Conservation (phyloP, 2,797 vertebrate genomes). For the Muraenolepis orangiensis region DNA sequence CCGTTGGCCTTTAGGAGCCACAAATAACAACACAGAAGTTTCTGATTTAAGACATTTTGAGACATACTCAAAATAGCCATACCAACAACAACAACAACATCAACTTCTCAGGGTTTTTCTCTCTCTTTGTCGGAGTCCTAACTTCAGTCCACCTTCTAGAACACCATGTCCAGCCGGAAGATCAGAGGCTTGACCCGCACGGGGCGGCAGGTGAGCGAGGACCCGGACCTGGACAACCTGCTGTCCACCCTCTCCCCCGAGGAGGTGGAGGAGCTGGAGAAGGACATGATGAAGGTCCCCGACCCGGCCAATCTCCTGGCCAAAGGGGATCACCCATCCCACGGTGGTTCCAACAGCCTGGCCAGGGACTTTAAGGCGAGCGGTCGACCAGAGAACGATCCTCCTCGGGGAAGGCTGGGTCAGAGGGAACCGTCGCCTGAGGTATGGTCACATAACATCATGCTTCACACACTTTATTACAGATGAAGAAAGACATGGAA, state of each 20-base stretch:
- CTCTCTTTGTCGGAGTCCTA: not conserved
- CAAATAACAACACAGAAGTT: slow-evolving; percentile 8
- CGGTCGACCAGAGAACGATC: slow-evolving; percentile 32
- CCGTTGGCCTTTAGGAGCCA: slow-evolving; percentile 30
- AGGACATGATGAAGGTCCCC: slow-evolving; percentile 83
- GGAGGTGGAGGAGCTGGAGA: slow-evolving; percentile 92
- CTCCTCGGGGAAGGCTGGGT: slow-evolving; percentile 62
- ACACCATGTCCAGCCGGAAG: slow-evolving; percentile 82
- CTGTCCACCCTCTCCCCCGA: slow-evolving; percentile 92
- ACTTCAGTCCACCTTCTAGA: slow-evolving; percentile 1
- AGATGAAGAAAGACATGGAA: not conserved
- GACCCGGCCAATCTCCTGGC: slow-evolving; percentile 73
- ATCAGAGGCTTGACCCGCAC: slow-evolving; percentile 82
- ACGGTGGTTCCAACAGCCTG: slow-evolving; percentile 43
- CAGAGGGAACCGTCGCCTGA: slow-evolving; percentile 78
- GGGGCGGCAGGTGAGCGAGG: slow-evolving; percentile 94
- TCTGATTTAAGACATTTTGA: slow-evolving; percentile 19
- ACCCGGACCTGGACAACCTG: slow-evolving; percentile 93
- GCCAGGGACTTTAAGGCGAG: slow-evolving; percentile 39
- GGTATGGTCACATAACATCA: slow-evolving; percentile 67
- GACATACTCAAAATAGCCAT: slow-evolving; percentile 15
- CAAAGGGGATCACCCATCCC: slow-evolving; percentile 51
- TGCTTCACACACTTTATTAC: not conserved
- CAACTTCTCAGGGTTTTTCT: slow-evolving; percentile 7
- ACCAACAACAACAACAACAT: not conserved